Evolutionary conservation across 2,113 vertebrate genomes (phyloP).

Genomic region (Damaliscus lunatus): DNA sequence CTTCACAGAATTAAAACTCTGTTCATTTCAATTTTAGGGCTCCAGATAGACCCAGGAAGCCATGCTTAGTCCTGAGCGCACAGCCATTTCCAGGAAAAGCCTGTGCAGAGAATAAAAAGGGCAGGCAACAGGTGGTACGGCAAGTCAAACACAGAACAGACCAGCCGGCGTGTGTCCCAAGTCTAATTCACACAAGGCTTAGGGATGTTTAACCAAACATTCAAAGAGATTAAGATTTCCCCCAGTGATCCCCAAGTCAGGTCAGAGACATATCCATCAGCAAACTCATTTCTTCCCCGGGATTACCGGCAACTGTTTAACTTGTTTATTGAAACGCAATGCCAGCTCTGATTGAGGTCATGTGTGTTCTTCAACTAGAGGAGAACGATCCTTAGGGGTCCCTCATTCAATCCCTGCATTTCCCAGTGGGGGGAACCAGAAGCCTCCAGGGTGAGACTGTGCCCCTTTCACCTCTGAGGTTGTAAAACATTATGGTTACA

Average conservation of each 20-base stretch:
- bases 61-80: neutral
- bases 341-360: neutral
- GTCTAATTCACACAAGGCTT: slow-evolving; percentile 48
- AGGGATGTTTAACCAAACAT: slow-evolving; percentile 58
- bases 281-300: slow-evolving; percentile 55
- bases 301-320: slow-evolving; percentile 12
- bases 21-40: neutral
- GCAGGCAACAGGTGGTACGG: neutral
- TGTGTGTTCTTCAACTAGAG: neutral
- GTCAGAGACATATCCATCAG: neutral
- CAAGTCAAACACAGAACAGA: slow-evolving; percentile 20
- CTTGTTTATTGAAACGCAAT: neutral
- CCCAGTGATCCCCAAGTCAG: slow-evolving; percentile 8
- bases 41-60: neutral
- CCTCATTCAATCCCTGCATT: neutral
- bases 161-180: neutral
- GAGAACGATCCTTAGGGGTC: neutral
- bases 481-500: neutral
- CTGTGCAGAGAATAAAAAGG: neutral
- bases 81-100: neutral
- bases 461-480: neutral
- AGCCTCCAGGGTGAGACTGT: neutral
- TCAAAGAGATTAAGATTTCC: slow-evolving; percentile 50
- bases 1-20: neutral
- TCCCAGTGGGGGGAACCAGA: neutral